Conservation (phyloP, 2,888 invertebrate species). For the Hypercompe scribonia region DNA sequence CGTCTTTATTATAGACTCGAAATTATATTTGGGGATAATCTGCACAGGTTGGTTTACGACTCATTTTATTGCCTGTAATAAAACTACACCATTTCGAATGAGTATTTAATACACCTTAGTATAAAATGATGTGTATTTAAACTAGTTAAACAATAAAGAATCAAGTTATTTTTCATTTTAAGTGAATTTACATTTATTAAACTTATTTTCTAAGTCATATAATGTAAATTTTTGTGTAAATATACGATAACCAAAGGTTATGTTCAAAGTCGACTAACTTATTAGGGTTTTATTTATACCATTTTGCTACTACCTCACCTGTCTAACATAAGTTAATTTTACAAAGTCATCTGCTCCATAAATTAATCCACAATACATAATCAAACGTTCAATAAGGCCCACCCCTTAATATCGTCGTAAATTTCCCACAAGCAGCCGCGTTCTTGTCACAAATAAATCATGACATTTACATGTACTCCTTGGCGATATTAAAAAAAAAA, state of each 20-base stretch:
- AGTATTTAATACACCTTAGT: constrained; percentile 29
- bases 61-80: constrained; percentile 42
- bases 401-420: constrained; percentile 80
- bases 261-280: not conserved
- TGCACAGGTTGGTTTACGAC: constrained; percentile 43
- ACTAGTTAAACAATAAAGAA: not conserved
- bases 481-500: constrained; percentile 59
- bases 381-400: constrained; percentile 66
- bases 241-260: not conserved
- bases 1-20: constrained; percentile 56
- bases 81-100: constrained; percentile 33
- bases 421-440: constrained; percentile 80
- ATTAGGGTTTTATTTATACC: constrained; percentile 4
- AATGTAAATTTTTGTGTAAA: not conserved
- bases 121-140: not conserved
- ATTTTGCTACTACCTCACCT: constrained; percentile 41
- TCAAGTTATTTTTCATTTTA: not conserved
- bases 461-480: constrained; percentile 68
- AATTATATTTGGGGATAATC: constrained; percentile 48
- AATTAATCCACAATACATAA: constrained; percentile 67
- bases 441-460: constrained; percentile 85
- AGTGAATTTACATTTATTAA: not conserved
- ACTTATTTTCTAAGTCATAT: not conserved
- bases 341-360: constrained; percentile 58
- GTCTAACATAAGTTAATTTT: constrained; percentile 37